phyloP scores from a whole-genome alignment of 2,797 vertebrate genomes.

The Synaphobranchus kaupii region DNA sequence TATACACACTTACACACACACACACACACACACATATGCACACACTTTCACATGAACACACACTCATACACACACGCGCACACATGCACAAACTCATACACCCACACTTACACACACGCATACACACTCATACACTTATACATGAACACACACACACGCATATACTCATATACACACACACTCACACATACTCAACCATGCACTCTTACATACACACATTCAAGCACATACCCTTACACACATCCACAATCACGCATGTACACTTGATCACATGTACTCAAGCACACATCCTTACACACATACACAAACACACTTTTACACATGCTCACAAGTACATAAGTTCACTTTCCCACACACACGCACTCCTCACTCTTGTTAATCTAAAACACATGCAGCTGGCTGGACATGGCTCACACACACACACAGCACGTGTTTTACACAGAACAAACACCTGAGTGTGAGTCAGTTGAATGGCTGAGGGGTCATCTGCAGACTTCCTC shows the following conservation, averaged over 20 bases:
- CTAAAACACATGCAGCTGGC: neutral
- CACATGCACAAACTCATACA: neutral
- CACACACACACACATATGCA: neutral
- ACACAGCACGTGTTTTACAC: slow-evolving; percentile 23
- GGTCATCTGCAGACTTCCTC: slow-evolving; percentile 45
- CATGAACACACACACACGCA: neutral
- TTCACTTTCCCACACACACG: neutral
- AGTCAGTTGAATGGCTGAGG: slow-evolving; percentile 40
- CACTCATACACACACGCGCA: neutral
- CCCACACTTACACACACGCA: slow-evolving; percentile 8
- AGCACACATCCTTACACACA: too few relatives aligned
- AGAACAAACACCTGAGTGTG: slow-evolving; percentile 47
- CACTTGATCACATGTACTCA: too few relatives aligned
- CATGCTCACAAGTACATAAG: neutral
- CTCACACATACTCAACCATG: neutral
- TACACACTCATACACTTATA: neutral
- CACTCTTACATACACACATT: neutral
- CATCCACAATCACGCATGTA: too few relatives aligned
- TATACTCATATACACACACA: neutral
- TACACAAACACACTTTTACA: neutral
- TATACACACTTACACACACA: neutral
- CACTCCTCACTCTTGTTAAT: neutral
- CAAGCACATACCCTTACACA: neutral
- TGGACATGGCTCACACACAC: neutral
- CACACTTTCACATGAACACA: slow-evolving; percentile 1